A percentile compares a stretch with the other conserved stretches of the same genome.
Evolutionary conservation across 1,140 invertebrate species (phyloP).

Genomic region (Cephus cinctus): DNA sequence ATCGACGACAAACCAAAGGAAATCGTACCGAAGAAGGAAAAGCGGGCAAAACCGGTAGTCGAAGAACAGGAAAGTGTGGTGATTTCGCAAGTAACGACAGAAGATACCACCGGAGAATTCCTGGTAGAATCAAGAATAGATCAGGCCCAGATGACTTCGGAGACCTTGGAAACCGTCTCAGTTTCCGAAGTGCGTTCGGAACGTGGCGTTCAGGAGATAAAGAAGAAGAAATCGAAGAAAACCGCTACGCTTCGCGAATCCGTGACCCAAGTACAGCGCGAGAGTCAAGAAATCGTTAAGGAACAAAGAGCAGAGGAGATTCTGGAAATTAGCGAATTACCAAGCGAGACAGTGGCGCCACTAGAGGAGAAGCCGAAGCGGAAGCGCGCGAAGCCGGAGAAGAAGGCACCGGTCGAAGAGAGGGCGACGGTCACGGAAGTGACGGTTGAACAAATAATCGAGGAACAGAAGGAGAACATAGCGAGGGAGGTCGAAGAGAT

Average conservation of each 20-base stretch:
- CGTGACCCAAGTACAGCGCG: no score
- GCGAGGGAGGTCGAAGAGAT: constrained; percentile 73
- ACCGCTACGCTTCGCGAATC: no score
- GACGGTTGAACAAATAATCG: constrained; percentile 56
- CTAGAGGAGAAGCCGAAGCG: constrained; percentile 38
- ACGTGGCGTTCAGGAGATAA: constrained; percentile 51
- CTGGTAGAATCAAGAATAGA: constrained; percentile 31
- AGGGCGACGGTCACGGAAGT: constrained; percentile 50
- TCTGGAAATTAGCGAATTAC: constrained; percentile 22
- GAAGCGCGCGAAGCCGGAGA: constrained; percentile 37
- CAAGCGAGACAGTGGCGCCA: constrained; percentile 5
- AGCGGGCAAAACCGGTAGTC: constrained; percentile 56
- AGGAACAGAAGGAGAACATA: constrained; percentile 61
- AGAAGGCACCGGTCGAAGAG: constrained; percentile 48
- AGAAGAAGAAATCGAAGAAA: constrained; percentile 38
- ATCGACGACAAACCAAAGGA: constrained; percentile 58
- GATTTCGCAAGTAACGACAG: constrained; percentile 59
- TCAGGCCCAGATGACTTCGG: constrained; percentile 39
- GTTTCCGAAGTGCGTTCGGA: constrained; percentile 52
- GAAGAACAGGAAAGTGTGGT: constrained; percentile 59
- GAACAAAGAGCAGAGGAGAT: constrained; percentile 38
- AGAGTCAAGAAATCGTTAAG: no score
- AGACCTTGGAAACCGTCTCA: constrained; percentile 46
- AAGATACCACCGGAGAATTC: constrained; percentile 54
- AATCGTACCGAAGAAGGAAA: constrained; percentile 40